Evolutionary conservation across 2,113 vertebrate species (phyloP).

Genomic region (Centropus unirufus): DNA sequence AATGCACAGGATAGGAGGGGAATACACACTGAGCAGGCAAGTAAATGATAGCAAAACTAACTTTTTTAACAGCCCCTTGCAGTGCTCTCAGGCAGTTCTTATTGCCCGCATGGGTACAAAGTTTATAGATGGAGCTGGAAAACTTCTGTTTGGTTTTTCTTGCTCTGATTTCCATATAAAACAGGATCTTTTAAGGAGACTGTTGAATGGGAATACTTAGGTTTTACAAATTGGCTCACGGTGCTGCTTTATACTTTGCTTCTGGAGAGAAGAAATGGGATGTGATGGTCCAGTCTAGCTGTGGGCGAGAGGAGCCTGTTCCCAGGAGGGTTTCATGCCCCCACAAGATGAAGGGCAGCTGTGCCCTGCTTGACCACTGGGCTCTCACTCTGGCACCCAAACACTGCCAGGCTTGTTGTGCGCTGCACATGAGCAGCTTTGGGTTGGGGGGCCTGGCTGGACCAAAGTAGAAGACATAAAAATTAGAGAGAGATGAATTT

Average conservation of each 20-base stretch:
- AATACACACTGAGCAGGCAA: rapidly evolving
- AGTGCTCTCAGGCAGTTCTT: not conserved
- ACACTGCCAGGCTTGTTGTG: rapidly evolving
- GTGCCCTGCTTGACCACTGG: rapidly evolving
- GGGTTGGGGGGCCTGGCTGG: not conserved
- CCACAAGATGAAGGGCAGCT: not conserved
- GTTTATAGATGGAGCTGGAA: not conserved
- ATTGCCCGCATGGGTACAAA: not conserved
- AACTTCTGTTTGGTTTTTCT: not conserved
- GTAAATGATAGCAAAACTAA: not conserved
- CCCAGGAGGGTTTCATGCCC: not conserved
- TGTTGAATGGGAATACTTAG: not conserved
- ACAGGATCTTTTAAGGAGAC: not conserved
- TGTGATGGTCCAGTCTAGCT: rapidly evolving
- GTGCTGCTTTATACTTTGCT: not conserved
- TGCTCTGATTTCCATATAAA: not conserved
- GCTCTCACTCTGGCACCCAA: not conserved
- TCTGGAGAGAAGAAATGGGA: not conserved
- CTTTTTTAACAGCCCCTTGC: not conserved
- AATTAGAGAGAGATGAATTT: not conserved
- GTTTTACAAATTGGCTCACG: not conserved
- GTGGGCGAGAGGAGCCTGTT: not conserved
- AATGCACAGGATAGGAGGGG: not conserved
- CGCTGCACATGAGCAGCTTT: not conserved
- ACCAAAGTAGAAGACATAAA: not conserved